A percentile compares a stretch with the other conserved stretches of the same genome.
Evolutionary conservation across 2,888 invertebrate genomes (phyloP).

Genomic region (Trachelus iudaicus): DNA sequence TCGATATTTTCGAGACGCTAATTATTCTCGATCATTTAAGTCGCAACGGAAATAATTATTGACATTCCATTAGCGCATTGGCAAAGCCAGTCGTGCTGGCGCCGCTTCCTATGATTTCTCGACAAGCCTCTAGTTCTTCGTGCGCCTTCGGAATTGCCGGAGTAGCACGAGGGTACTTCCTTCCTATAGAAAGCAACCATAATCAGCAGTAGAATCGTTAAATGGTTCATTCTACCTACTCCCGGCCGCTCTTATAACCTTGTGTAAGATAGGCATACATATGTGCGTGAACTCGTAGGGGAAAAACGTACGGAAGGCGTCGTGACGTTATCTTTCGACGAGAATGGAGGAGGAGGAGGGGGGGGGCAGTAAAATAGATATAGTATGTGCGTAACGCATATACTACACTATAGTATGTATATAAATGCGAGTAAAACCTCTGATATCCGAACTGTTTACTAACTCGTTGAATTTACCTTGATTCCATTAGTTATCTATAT

Average conservation of each 20-base stretch:
- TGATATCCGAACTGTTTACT: conserved; percentile 30
- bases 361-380: not conserved
- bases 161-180: not conserved
- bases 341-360: not conserved
- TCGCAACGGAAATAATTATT: too few species aligned
- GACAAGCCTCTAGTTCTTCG: not conserved
- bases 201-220: not conserved
- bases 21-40: too few species aligned
- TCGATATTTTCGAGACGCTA: too few species aligned
- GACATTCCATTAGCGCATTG: not conserved
- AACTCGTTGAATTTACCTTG: conserved; percentile 34
- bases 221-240: not conserved
- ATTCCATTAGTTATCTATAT: conserved; percentile 33
- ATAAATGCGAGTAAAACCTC: not conserved
- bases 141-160: not conserved
- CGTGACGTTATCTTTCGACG: not conserved
- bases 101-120: not conserved
- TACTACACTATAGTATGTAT: not conserved
- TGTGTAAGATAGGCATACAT: not conserved
- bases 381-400: not conserved
- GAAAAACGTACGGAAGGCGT: not conserved
- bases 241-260: not conserved
- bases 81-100: not conserved
- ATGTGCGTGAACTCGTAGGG: too few species aligned
- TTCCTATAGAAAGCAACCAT: not conserved